A percentile compares a stretch with the other conserved stretches of the same genome.
These are phyloP conservation scores for Electrona antarctica DNA, from an alignment of 2,113 vertebrate genomes.

Conservation along the genomic window DNA sequence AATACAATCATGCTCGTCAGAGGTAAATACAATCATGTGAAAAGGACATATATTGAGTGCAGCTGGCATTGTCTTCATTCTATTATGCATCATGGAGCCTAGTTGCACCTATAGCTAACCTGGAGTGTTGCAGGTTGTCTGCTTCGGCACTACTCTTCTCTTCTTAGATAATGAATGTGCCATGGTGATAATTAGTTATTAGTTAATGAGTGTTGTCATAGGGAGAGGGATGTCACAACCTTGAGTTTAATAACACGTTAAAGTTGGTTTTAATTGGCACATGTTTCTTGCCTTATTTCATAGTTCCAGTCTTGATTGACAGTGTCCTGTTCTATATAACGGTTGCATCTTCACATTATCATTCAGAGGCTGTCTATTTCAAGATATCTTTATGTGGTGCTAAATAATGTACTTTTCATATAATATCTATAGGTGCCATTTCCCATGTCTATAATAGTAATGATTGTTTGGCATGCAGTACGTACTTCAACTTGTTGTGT, in stretches of 20 bases:
- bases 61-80: too few species aligned
- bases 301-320: conserved; percentile 22
- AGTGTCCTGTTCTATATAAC: conserved; percentile 25
- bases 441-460: not conserved
- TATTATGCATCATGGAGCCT: too few species aligned
- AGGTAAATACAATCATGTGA: too few species aligned
- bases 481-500: not conserved
- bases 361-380: conserved; percentile 6
- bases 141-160: too few species aligned
- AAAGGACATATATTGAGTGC: too few species aligned
- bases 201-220: conserved; percentile 61
- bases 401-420: conserved; percentile 2
- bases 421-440: not conserved
- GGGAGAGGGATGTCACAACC: conserved; percentile 72
- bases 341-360: conserved; percentile 35
- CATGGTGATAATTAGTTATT: conserved; percentile 73
- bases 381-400: not conserved
- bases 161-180: conserved; percentile 39
- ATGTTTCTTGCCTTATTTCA: conserved; percentile 60
- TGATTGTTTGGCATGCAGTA: not conserved
- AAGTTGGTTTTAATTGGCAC: conserved; percentile 62
- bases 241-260: conserved; percentile 68
- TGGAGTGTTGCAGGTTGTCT: too few species aligned
- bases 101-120: too few species aligned
- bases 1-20: too few species aligned